Evolutionary conservation across 2,888 invertebrate genomes (phyloP), one percentile per base, ranked within the genome.

Genomic region (Argyresthia goedartella): DNA sequence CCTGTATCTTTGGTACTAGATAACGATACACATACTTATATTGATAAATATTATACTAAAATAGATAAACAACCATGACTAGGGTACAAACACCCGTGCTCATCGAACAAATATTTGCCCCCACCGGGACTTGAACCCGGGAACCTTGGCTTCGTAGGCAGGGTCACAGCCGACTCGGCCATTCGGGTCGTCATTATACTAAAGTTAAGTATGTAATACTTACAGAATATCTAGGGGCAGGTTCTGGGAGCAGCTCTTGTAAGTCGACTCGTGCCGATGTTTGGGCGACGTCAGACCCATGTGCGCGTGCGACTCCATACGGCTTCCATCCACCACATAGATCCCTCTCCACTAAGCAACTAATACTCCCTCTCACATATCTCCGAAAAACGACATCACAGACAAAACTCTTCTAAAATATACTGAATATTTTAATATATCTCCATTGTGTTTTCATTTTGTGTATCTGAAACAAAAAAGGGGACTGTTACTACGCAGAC

Each of bases 181-280:
- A n/a, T n/a, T n/a, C n/a, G n/a, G n/a, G n/a, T n/a, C n/a, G n/a
- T n/a, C n/a, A n/a, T n/a, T n/a, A n/a, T n/a, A n/a, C n/a, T n/a
- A n/a, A n/a, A n/a, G n/a, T n/a, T n/a, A 39, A 11, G 3, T 6
- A 39, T 39, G 1, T 9, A 11, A 39, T 39, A 80, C 87, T 86
- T 63, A 87, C 87, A 87, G 77, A 80, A 87, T 87, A 60, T 87
- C 87, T 59, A 87, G 81, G 51, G 87, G 87, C 62, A 87, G 61
- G 43, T 82, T 79, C 65, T 87, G 87, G 57, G 87, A 82, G 66
- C 87, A 87, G 69, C 81, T 86, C 62, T 74, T 79, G 61, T 87
- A 87, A 53, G 73, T 69, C 59, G 79, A 75, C 64, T 82, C 84
- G 8, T 82, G 75, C 52, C 67, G 62, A 54, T 80, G 75, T 62